Percentiles rank a stretch among this genome's conserved stretches.
Evolutionary conservation across 2,797 vertebrate species (phyloP).

Genomic region (Crocidura indochinensis): DNA sequence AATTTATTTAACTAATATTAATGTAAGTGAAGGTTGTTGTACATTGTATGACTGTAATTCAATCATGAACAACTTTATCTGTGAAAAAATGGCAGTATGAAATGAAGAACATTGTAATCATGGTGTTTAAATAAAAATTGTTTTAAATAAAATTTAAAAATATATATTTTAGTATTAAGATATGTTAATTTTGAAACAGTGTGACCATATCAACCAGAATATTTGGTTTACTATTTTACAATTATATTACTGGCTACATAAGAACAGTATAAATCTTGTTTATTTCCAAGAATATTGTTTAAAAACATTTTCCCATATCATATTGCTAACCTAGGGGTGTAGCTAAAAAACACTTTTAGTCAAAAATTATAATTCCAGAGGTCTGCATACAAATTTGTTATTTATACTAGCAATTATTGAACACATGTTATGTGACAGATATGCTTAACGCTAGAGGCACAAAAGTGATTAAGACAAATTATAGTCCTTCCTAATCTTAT

Average conservation of each 20-base stretch:
- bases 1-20: too few species aligned
- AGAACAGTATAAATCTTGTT: neutral
- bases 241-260: constrained; percentile 6
- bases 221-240: neutral
- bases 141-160: too few species aligned
- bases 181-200: constrained; percentile 1
- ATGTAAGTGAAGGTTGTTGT: too few species aligned
- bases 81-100: too few species aligned
- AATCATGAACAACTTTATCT: too few species aligned
- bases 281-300: constrained; percentile 25
- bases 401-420: neutral
- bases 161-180: neutral
- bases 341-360: neutral
- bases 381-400: neutral
- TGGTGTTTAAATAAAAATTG: too few species aligned
- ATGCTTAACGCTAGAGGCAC: neutral
- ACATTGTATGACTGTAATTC: too few species aligned
- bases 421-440: neutral
- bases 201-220: constrained; percentile 19
- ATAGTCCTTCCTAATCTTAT: neutral
- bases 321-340: neutral
- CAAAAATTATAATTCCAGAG: neutral
- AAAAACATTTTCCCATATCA: constrained; percentile 20
- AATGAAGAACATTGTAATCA: too few species aligned
- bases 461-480: neutral